These are phyloP conservation scores for Anthonomus grandis DNA, from an alignment of 1,140 invertebrate genomes.

Conservation along the genomic window DNA sequence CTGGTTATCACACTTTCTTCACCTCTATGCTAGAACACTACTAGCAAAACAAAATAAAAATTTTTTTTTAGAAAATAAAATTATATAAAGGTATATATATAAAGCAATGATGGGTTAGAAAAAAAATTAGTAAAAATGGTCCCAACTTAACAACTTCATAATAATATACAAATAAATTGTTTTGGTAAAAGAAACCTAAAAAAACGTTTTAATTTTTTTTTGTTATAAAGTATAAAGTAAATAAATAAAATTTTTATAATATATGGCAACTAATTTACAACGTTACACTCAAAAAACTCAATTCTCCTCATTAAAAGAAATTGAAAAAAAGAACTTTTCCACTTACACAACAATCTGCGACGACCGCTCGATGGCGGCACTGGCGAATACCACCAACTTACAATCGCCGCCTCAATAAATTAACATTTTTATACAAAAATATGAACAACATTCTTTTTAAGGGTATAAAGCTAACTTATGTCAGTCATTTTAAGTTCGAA, in stretches of 20 bases:
- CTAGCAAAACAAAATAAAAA: slow-evolving; percentile 14
- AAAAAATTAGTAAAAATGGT: slow-evolving; percentile 45
- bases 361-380: slow-evolving; percentile 27
- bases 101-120: slow-evolving; percentile 34
- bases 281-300: slow-evolving; percentile 15
- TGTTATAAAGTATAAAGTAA: slow-evolving; percentile 3
- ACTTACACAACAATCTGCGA: neutral
- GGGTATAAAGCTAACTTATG: slow-evolving; percentile 38
- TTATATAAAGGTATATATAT: slow-evolving; percentile 28
- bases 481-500: slow-evolving; percentile 45
- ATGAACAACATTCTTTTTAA: slow-evolving; percentile 44
- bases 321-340: neutral
- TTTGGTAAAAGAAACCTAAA: slow-evolving; percentile 29
- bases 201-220: slow-evolving; percentile 21
- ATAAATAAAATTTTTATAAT: slow-evolving; percentile 1
- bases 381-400: slow-evolving; percentile 38
- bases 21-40: slow-evolving; percentile 25
- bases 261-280: slow-evolving; percentile 39
- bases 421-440: slow-evolving; percentile 44
- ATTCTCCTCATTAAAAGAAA: neutral
- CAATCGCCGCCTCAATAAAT: slow-evolving; percentile 35
- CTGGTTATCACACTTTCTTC: slow-evolving; percentile 41
- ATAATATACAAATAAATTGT: slow-evolving; percentile 30
- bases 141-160: slow-evolving; percentile 28
- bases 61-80: slow-evolving; percentile 29